Evolutionary conservation across 2,113 vertebrate genomes (phyloP).

Genomic region (Stigmatopora argus): DNA sequence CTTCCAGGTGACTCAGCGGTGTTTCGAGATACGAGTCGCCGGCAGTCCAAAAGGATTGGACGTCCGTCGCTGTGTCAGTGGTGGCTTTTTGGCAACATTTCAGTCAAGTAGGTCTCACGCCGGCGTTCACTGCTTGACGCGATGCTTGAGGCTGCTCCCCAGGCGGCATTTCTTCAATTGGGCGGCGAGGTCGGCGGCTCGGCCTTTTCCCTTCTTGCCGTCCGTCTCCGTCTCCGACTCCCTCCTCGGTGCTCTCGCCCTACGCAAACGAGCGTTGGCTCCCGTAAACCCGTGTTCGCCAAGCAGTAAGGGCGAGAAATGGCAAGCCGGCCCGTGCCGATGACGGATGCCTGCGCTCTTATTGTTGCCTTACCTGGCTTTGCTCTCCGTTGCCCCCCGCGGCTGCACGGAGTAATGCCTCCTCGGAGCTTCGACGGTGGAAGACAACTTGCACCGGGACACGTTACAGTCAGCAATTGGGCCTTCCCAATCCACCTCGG

Average conservation of each 20-base stretch:
- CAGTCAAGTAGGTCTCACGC: neutral
- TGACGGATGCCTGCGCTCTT: too few relatives aligned
- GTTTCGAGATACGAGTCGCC: too few relatives aligned
- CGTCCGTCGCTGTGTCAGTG: too few relatives aligned
- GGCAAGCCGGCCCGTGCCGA: too few relatives aligned
- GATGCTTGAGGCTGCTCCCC: conserved; percentile 67
- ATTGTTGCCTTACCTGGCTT: conserved; percentile 40
- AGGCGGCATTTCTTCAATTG: conserved; percentile 59
- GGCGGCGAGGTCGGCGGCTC: neutral
- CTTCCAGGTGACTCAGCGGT: neutral
- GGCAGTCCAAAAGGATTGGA: too few relatives aligned
- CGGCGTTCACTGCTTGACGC: conserved; percentile 37
- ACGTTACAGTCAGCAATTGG: neutral
- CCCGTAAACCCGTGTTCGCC: neutral
- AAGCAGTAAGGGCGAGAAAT: too few relatives aligned
- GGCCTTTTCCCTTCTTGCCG: conserved; percentile 33
- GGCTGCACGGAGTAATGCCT: conserved; percentile 43
- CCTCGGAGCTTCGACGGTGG: conserved; percentile 48
- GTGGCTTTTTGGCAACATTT: neutral
- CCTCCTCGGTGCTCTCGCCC: conserved; percentile 44
- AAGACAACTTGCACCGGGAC: conserved; percentile 49
- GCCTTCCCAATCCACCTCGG: neutral
- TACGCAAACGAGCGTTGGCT: conserved; percentile 10
- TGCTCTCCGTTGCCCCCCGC: conserved; percentile 33
- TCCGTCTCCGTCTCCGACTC: conserved; percentile 37